Conservation (phyloP, 2,113 vertebrate species). For the Pseudonaja textilis region DNA sequence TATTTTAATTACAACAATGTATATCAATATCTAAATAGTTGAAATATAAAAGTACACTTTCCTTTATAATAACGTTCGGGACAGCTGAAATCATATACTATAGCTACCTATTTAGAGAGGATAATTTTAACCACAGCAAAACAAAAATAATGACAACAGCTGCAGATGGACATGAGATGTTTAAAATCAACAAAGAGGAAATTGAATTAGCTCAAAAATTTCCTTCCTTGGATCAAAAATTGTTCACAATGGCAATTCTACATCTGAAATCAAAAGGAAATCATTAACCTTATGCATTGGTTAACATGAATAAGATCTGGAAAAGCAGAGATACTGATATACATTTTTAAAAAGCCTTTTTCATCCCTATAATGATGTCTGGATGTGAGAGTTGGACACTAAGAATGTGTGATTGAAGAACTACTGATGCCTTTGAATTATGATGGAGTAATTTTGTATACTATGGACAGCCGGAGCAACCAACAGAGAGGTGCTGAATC, state of each 20-base stretch:
- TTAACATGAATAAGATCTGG: neutral
- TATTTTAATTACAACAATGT: neutral
- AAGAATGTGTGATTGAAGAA: neutral
- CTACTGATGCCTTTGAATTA: neutral
- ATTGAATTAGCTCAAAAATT: neutral
- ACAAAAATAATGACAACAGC: neutral
- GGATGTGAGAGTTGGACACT: neutral
- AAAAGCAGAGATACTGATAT: neutral
- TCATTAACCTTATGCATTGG: neutral
- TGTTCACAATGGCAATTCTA: neutral
- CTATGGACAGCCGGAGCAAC: neutral
- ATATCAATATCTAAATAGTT: neutral
- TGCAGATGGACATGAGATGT: neutral
- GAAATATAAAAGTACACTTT: neutral
- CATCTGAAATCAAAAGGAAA: neutral
- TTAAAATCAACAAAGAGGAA: neutral
- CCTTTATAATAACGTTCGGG: conserved; percentile 1
- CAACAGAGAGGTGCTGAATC: neutral
- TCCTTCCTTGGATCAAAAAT: neutral
- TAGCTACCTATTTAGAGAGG: neutral
- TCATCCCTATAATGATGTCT: neutral
- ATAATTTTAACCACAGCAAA: neutral
- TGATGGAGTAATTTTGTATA: neutral
- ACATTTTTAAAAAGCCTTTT: neutral
- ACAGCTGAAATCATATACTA: neutral